Percentiles rank a stretch among this genome's conserved stretches.
Conservation (phyloP, 1,140 invertebrate species). For the Scaptodrosophila lebanonensis region DNA sequence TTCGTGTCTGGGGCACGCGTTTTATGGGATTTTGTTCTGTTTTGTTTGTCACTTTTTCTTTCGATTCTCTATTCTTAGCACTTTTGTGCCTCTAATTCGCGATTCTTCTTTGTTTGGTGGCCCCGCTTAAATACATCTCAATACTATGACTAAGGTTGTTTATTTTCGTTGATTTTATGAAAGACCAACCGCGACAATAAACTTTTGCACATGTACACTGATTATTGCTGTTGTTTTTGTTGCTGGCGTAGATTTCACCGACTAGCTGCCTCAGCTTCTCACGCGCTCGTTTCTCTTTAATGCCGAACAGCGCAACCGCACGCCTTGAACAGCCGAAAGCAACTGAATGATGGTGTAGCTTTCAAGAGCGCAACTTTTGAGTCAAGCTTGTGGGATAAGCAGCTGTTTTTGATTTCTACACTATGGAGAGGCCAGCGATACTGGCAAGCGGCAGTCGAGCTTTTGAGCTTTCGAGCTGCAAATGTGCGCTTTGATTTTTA, state of each 20-base stretch:
- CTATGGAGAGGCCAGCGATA: too few relatives aligned
- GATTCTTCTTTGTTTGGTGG: constrained; percentile 39
- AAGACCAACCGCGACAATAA: not conserved
- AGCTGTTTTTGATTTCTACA: too few relatives aligned
- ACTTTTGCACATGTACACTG: constrained; percentile 6
- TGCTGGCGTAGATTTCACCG: constrained; percentile 62
- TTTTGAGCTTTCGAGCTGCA: too few relatives aligned
- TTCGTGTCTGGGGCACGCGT: constrained; percentile 2
- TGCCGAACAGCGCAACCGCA: constrained; percentile 40
- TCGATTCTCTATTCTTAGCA: constrained; percentile 21
- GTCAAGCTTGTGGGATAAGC: constrained; percentile 44
- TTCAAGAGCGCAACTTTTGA: constrained; percentile 43
- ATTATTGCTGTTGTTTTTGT: constrained; percentile 27
- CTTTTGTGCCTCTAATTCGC: constrained; percentile 40
- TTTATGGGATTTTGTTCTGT: too few relatives aligned
- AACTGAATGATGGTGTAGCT: constrained; percentile 24
- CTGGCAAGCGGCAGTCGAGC: too few relatives aligned
- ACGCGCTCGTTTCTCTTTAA: constrained; percentile 18
- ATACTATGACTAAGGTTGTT: constrained; percentile 31
- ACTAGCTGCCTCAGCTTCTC: constrained; percentile 21
- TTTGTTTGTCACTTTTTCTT: constrained; percentile 49
- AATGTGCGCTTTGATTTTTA: constrained; percentile 23
- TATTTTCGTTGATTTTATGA: too few relatives aligned
- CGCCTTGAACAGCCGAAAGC: constrained; percentile 39
- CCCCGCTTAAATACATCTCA: constrained; percentile 60